Base-by-base conservation (phyloP, 2,888 invertebrate genomes). In the Polydrusus cervinus region DNA sequence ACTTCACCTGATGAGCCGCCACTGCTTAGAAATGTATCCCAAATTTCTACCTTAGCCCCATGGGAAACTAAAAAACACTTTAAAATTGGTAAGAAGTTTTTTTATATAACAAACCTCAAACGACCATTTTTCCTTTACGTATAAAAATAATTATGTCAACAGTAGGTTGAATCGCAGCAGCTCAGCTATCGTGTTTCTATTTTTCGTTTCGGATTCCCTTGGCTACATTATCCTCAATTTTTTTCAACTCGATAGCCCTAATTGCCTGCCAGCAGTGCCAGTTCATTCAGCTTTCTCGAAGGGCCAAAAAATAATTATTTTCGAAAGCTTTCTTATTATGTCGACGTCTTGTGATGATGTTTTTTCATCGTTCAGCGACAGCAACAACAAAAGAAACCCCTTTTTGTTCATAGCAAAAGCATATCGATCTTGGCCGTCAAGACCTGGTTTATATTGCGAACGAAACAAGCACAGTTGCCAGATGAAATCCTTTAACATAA, bases 371-470 rank as follows among this genome's bases (percentile, higher is more conserved):
- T 30, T 11, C 30, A 30, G 34, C 66, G 30, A n/a, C 49, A 18
- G 51, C 49, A 66, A 30, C 16, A 51, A 66, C 66, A 38, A 66
- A 66, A 66, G 66, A 66, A 66, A 20, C 30, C 38, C 30, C 18
- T 51, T 66, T 66, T 53, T 51, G 66, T 49, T 51, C 30, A n/a
- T 49, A 51, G 45, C 60, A 72, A 45, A 65, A 66, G 57, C 57
- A 55, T 65, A 72, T 73, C 40, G 73, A 73, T 73, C 49, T 68
- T 61, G n/a, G 45, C 16, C 16, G 45, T 65, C 65, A 70, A 49
- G 38, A 60, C 18, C 62, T 62, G 53, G 61, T 62, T 61, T 51
- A 71, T 62, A 38, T 62, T 71, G 47, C 71, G 62, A 60, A 71
- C 53, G 34, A 62, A 47, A 47, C 18, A 34, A 10, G 34, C 71